Evolutionary conservation across 1,140 invertebrate genomes (phyloP).

Genomic region (Drosophila athabasca): DNA sequence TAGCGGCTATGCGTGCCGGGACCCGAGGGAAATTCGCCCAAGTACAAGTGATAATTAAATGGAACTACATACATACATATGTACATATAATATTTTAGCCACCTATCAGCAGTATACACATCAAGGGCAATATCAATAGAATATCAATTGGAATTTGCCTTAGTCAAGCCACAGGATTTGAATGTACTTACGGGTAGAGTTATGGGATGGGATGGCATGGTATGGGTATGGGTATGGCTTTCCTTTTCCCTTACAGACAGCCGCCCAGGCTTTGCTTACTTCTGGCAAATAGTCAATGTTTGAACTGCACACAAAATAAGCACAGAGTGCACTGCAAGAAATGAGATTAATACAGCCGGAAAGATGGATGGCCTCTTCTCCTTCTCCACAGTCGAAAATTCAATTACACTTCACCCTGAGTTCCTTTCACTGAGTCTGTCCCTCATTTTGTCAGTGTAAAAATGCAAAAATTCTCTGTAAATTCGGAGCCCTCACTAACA

Average conservation of each 20-base stretch:
- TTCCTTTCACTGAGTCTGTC: background rate
- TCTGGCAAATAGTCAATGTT: slow-evolving; percentile 52
- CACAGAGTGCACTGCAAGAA: slow-evolving; percentile 14
- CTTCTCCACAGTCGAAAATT: background rate
- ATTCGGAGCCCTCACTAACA: slow-evolving; percentile 39
- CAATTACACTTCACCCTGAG: background rate
- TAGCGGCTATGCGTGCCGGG: slow-evolving; percentile 9
- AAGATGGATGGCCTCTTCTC: too few relatives aligned
- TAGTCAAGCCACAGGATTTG: slow-evolving; percentile 29
- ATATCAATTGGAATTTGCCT: slow-evolving; percentile 21
- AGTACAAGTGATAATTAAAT: slow-evolving; percentile 41
- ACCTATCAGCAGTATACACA: too few relatives aligned
- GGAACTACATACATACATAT: slow-evolving; percentile 5
- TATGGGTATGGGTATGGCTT: too few relatives aligned
- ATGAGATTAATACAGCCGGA: background rate
- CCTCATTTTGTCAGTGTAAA: slow-evolving; percentile 21
- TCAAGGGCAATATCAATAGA: slow-evolving; percentile 5
- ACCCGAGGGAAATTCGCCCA: slow-evolving; percentile 2
- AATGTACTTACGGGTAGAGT: background rate
- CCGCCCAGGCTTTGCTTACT: slow-evolving; percentile 18
- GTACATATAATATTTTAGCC: too few relatives aligned
- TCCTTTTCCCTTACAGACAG: slow-evolving; percentile 26
- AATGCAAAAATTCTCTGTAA: slow-evolving; percentile 40
- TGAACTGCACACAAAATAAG: slow-evolving; percentile 29
- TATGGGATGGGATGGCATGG: background rate